Percentiles rank a stretch among this genome's conserved stretches.
Evolutionary conservation across 1,140 invertebrate genomes (phyloP).

Genomic region (Drosophila aff.): DNA sequence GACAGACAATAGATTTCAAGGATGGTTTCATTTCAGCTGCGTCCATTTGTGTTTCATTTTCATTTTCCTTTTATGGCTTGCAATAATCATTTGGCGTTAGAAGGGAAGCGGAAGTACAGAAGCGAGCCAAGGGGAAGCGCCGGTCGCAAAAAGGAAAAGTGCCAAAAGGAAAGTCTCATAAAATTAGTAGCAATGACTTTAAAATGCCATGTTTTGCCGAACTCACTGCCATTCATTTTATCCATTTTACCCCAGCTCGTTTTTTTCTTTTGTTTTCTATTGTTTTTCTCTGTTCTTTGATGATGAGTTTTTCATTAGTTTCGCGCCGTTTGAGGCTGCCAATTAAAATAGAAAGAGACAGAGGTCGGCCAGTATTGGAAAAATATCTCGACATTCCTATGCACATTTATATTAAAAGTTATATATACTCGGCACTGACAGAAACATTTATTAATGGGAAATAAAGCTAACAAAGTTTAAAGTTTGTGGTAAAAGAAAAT

Average conservation of each 20-base stretch:
- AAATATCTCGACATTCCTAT: conserved; percentile 31
- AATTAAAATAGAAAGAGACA: conserved; percentile 55
- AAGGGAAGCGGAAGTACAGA: conserved; percentile 47
- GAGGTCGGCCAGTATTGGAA: conserved; percentile 40
- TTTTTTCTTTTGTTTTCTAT: conserved; percentile 11
- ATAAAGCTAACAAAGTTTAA: neutral
- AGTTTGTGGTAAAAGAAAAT: neutral
- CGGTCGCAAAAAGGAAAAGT: conserved; percentile 48
- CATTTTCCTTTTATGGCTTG: conserved; percentile 64
- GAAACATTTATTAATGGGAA: neutral
- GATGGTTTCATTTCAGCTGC: conserved; percentile 72
- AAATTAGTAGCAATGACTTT: conserved; percentile 80
- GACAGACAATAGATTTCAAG: conserved; percentile 79
- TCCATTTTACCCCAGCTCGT: conserved; percentile 9
- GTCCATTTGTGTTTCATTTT: conserved; percentile 50
- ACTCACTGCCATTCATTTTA: conserved; percentile 17
- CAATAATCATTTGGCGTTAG: conserved; percentile 74
- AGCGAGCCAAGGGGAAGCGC: conserved; percentile 17
- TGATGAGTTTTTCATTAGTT: conserved; percentile 76
- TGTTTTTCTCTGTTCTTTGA: conserved; percentile 32
- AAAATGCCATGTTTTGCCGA: conserved; percentile 64
- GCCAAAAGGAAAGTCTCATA: conserved; percentile 62
- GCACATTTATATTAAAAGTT: conserved; percentile 18
- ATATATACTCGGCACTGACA: neutral
- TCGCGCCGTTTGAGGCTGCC: conserved; percentile 69